Conservation (phyloP, 1,140 invertebrate species). For the Manduca sexta region DNA sequence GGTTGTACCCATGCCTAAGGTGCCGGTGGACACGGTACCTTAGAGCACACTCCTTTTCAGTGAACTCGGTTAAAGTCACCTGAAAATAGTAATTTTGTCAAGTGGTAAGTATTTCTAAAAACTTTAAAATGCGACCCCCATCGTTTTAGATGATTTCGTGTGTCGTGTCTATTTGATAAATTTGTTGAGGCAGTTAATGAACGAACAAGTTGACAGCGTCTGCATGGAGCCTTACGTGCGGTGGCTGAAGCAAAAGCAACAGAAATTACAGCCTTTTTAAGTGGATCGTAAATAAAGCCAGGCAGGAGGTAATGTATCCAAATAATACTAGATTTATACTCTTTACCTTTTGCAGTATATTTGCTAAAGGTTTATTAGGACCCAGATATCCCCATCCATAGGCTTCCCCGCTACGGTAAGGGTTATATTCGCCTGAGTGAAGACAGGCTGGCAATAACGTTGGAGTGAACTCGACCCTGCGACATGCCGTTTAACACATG, state of each 20-base stretch:
- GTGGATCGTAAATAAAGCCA: no score
- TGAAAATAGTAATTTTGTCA: not conserved
- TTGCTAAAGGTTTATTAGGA: not conserved
- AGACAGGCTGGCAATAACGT: constrained; percentile 1
- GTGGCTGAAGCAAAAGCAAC: no score
- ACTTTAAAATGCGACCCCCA: no score
- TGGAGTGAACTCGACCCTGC: not conserved
- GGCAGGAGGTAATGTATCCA: not conserved
- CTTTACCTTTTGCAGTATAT: constrained; percentile 7
- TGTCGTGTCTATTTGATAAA: no score
- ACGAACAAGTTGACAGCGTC: no score
- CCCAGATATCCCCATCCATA: constrained; percentile 3
- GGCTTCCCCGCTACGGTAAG: not conserved
- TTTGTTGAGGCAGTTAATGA: no score
- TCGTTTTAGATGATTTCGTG: no score
- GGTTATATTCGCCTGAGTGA: not conserved
- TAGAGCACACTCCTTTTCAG: not conserved
- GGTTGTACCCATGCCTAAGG: not conserved
- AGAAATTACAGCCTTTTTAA: no score
- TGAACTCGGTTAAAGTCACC: not conserved
- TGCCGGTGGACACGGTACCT: not conserved
- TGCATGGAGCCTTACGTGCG: no score
- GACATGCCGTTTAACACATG: constrained; percentile 1
- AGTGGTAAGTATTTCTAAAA: no score
- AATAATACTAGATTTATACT: not conserved